A percentile compares a stretch with the other conserved stretches of the same genome.
phyloP scores from a whole-genome alignment of 1,140 invertebrate genomes.

The Pseudomyrmex concolor region DNA sequence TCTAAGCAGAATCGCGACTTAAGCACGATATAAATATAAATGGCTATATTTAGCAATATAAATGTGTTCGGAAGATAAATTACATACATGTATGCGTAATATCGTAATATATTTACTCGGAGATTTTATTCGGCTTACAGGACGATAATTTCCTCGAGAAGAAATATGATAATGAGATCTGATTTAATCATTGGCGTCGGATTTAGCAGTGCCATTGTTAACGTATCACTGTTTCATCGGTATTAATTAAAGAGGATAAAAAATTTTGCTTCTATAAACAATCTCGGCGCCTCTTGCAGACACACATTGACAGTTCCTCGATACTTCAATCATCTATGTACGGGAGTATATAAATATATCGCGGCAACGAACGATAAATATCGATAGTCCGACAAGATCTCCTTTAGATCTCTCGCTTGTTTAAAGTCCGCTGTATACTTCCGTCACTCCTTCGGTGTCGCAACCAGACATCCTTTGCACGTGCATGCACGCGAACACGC shows the following conservation, averaged over 20 bases:
- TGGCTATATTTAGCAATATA: neutral
- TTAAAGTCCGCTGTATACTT: slow-evolving; percentile 58
- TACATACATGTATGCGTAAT: neutral
- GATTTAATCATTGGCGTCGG: neutral
- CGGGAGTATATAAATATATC: slow-evolving; percentile 9
- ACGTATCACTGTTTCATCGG: neutral
- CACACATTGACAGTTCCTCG: slow-evolving; percentile 37
- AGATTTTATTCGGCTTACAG: neutral
- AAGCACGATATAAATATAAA: neutral
- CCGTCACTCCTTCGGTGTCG: slow-evolving; percentile 60
- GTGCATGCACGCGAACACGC: slow-evolving; percentile 32
- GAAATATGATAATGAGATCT: neutral
- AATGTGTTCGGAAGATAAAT: neutral
- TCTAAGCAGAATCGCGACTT: neutral
- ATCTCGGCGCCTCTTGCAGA: neutral
- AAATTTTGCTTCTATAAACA: slow-evolving; percentile 23
- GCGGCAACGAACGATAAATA: slow-evolving; percentile 18
- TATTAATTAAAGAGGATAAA: slow-evolving; percentile 8
- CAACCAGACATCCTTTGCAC: slow-evolving; percentile 48
- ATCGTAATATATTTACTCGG: neutral
- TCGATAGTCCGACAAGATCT: slow-evolving; percentile 16
- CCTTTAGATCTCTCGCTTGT: slow-evolving; percentile 4
- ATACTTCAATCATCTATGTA: slow-evolving; percentile 5
- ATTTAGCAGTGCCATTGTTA: neutral
- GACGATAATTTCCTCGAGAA: neutral